phyloP scores from a whole-genome alignment of 2,797 vertebrate species.

The Onychomys arenicola region DNA sequence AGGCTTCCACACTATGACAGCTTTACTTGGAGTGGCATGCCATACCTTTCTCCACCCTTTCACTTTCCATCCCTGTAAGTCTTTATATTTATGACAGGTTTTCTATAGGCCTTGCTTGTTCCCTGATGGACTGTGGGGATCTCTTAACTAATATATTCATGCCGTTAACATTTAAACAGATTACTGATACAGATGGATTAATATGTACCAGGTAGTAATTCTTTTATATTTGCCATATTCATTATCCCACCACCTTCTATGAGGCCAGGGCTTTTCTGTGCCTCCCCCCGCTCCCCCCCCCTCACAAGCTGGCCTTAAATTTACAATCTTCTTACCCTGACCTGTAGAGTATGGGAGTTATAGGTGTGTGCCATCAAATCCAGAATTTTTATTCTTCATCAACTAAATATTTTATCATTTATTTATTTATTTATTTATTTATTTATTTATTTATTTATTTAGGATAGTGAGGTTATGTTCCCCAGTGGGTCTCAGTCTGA shows the following conservation, averaged over 20 bases:
- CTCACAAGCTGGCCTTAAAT: not conserved
- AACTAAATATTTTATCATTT: not conserved
- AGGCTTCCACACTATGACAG: not conserved
- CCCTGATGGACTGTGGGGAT: not conserved
- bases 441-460: not conserved
- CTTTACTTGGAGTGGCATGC: not conserved
- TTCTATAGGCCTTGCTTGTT: not conserved
- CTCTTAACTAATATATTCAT: not conserved
- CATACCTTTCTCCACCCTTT: not conserved
- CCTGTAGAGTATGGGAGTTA: not conserved
- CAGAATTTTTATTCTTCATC: not conserved
- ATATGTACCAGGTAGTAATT: not conserved
- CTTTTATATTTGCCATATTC: not conserved
- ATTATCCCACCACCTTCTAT: not conserved
- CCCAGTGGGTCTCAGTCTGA: not conserved
- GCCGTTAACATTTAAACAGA: not conserved
- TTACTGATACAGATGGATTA: not conserved
- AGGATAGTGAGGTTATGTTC: not conserved
- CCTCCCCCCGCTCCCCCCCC: no score
- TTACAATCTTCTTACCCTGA: not conserved
- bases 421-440: not conserved
- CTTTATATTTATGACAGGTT: not conserved
- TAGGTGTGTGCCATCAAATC: not conserved
- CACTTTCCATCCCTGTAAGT: not conserved
- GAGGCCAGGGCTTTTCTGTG: no score